These are phyloP conservation scores for Aphodius sticticus DNA, from an alignment of 2,888 invertebrate species.

Conservation along the genomic window DNA sequence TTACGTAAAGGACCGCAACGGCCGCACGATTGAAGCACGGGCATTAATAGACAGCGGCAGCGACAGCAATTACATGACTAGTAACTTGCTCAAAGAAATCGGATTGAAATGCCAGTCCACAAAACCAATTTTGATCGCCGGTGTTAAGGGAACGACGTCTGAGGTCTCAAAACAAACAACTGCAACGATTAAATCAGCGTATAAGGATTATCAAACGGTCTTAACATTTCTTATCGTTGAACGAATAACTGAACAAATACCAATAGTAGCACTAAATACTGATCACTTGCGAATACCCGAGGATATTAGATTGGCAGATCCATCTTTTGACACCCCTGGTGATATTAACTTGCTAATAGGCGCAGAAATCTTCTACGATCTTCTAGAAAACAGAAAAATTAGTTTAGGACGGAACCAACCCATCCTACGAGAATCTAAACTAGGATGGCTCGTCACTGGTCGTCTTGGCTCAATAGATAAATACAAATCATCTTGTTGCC, in stretches of 20 bases:
- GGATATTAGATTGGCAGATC: slow-evolving; percentile 38
- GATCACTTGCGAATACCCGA: slow-evolving; percentile 28
- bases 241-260: slow-evolving; percentile 17
- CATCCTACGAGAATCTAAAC: slow-evolving; percentile 35
- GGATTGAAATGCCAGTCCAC: neutral
- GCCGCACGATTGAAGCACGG: slow-evolving; percentile 16
- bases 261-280: slow-evolving; percentile 5
- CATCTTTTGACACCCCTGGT: slow-evolving; percentile 33
- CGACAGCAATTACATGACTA: slow-evolving; percentile 30
- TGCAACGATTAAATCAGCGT: slow-evolving; percentile 17
- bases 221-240: slow-evolving; percentile 9
- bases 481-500: slow-evolving; percentile 9
- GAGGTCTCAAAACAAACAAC: slow-evolving; percentile 15
- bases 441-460: slow-evolving; percentile 41
- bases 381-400: slow-evolving; percentile 32
- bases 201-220: neutral
- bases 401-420: slow-evolving; percentile 25
- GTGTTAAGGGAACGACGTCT: slow-evolving; percentile 10
- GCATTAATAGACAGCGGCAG: slow-evolving; percentile 29
- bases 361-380: slow-evolving; percentile 24
- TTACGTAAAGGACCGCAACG: slow-evolving; percentile 18
- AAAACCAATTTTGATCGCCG: slow-evolving; percentile 6
- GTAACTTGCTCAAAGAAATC: neutral
- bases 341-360: slow-evolving; percentile 39
- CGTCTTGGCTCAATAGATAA: slow-evolving; percentile 15